Conservation (phyloP, 1,140 invertebrate genomes). For the Bombus waltoni region DNA sequence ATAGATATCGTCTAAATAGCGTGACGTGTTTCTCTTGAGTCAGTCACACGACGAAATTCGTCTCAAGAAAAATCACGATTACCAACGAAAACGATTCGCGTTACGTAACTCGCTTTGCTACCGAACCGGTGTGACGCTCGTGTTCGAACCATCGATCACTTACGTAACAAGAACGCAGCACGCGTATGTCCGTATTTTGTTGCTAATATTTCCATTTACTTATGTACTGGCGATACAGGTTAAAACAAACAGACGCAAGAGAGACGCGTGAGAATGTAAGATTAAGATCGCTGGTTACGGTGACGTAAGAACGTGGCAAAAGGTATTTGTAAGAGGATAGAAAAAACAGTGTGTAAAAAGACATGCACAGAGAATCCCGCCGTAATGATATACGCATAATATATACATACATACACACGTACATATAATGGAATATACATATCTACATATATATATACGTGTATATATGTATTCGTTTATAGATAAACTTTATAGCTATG, state of each 20-base stretch:
- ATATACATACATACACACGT: slow-evolving; percentile 36
- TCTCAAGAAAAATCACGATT: not conserved
- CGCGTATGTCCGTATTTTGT: slow-evolving; percentile 44
- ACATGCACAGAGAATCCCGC: slow-evolving; percentile 78
- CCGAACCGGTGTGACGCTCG: slow-evolving; percentile 37
- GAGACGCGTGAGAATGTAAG: slow-evolving; percentile 75
- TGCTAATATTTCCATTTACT: slow-evolving; percentile 59
- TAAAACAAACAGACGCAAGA: slow-evolving; percentile 75
- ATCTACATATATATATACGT: slow-evolving; percentile 37
- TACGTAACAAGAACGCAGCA: slow-evolving; percentile 44
- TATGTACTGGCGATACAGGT: slow-evolving; percentile 22
- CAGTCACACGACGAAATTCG: not conserved
- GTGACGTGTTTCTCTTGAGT: not conserved
- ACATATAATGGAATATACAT: slow-evolving; percentile 48
- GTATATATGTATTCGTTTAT: slow-evolving; percentile 39
- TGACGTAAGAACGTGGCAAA: slow-evolving; percentile 75
- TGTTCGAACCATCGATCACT: slow-evolving; percentile 31
- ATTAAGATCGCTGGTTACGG: slow-evolving; percentile 75
- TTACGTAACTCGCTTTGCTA: slow-evolving; percentile 47
- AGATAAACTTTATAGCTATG: slow-evolving; percentile 50
- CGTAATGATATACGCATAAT: slow-evolving; percentile 58
- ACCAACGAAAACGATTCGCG: not conserved
- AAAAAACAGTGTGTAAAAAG: slow-evolving; percentile 71
- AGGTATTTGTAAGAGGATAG: slow-evolving; percentile 68
- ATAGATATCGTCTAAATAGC: not conserved